A percentile compares a stretch with the other conserved stretches of the same genome.
Conservation (phyloP, 2,113 vertebrate species). For the Dasyornis broadbenti region DNA sequence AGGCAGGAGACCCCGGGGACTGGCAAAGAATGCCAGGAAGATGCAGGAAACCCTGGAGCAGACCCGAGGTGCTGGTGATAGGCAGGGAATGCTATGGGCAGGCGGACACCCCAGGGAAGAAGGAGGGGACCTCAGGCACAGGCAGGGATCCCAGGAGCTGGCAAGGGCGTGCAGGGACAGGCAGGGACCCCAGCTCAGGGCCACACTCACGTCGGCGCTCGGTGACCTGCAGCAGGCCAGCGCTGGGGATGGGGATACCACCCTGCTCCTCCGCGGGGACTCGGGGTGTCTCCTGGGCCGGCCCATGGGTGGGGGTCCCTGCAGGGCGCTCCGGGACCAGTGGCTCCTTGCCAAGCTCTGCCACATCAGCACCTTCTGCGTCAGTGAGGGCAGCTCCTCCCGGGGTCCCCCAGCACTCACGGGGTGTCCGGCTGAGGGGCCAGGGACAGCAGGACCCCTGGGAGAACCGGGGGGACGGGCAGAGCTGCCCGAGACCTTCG, state of each 20-base stretch:
- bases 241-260: constrained; percentile 76
- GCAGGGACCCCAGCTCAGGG: background rate
- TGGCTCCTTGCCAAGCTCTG: constrained; percentile 81
- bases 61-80: too few relatives aligned
- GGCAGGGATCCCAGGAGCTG: background rate
- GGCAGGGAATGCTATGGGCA: background rate
- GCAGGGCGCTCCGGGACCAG: constrained; percentile 58
- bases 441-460: fast-evolving
- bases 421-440: background rate
- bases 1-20: background rate
- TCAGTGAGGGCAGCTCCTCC: background rate
- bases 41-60: background rate
- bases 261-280: constrained; percentile 74
- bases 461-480: too few relatives aligned
- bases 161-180: background rate
- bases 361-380: background rate
- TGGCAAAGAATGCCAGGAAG: background rate
- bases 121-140: background rate
- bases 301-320: constrained; percentile 71
- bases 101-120: background rate
- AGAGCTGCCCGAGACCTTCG: background rate
- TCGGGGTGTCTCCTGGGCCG: constrained; percentile 72
- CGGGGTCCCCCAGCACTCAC: background rate
- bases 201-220: constrained; percentile 89
- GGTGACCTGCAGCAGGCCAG: constrained; percentile 87